Evolutionary conservation across 2,113 vertebrate genomes (phyloP).

Genomic region (Psittacula cyanocephala): DNA sequence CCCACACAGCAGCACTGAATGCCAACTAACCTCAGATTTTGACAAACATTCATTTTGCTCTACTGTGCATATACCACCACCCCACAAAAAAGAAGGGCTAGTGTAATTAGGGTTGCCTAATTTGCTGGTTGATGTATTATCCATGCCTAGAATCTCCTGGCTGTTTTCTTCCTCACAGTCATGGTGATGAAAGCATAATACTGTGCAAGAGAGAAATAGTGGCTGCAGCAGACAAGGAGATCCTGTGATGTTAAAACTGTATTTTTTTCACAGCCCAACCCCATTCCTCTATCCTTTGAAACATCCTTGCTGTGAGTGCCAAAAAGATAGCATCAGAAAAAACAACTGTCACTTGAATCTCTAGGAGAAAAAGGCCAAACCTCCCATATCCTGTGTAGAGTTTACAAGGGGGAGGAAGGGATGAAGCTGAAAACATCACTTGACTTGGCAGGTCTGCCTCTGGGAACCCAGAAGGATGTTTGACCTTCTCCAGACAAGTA

Average conservation of each 20-base stretch:
- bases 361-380: not conserved
- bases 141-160: not conserved
- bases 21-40: not conserved
- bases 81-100: not conserved
- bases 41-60: conserved; percentile 26
- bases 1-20: not conserved
- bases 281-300: conserved; percentile 18
- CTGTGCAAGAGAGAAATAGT: not conserved
- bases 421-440: conserved; percentile 19
- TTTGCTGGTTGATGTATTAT: not conserved
- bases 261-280: conserved; percentile 1
- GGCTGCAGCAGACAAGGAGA: conserved; percentile 2
- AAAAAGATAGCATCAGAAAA: conserved; percentile 33
- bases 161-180: conserved; percentile 2
- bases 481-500: conserved; percentile 12
- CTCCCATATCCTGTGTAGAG: not conserved
- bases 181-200: not conserved
- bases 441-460: conserved; percentile 19
- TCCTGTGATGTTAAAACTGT: not conserved
- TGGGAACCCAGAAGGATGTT: conserved; percentile 5
- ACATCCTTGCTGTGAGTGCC: not conserved
- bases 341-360: not conserved
- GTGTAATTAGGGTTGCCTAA: not conserved
- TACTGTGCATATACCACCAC: not conserved
- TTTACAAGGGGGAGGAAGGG: not conserved